Base-by-base conservation (phyloP, 2,113 vertebrate genomes). In the Peromyscus polionotus region DNA sequence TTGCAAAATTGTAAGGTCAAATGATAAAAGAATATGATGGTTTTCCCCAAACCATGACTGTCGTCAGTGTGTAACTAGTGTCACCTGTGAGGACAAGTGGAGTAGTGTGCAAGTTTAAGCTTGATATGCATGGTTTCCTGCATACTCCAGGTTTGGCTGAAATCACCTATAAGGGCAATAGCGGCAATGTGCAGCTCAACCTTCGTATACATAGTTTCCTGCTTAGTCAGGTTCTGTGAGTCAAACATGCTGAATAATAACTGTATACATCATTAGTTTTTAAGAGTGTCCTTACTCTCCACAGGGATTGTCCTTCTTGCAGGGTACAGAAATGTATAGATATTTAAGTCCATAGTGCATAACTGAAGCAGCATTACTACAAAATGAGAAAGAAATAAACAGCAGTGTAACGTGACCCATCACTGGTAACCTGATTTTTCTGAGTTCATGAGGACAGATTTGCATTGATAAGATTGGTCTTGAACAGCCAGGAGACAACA, bases 271-370 rank as follows among this genome's bases (percentile, higher is more conserved):
- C 42, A 61, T 76, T 95, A 80, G 36, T 9, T 65, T 95, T 96
- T 88, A 73, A 79, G 90, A 63, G 22, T 75, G 19, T 75, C 85
- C 42, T 93, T 91, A 20, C 28, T 89, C 8, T 89, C 26, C 59
- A 75, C 36, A 93, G 57, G 20, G 45, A 51, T 63, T 95, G 7
- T 48, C 72, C 45, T 96, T 94, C 22, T 76, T 77, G 79, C 57
- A 85, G 22, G 19, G 26, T 45, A 91, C 54, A 63, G 73, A 95
- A 88, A 54, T 80, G 16, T 51, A 54, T 73, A 76, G 76, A 77
- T 88, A 22, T n/a, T n/a, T 75, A 85, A 75, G 28, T 28, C 48
- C 14, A 45, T 45, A 73, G 16, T 80, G 22, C 26, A 1, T 54
- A 67, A 75, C 48, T 42, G 73, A 26, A 88, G 80, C 45, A 79